A percentile compares a stretch with the other conserved stretches of the same genome.
Evolutionary conservation across 1,140 invertebrate species (phyloP).

Genomic region (Drosophila nigromelanica): DNA sequence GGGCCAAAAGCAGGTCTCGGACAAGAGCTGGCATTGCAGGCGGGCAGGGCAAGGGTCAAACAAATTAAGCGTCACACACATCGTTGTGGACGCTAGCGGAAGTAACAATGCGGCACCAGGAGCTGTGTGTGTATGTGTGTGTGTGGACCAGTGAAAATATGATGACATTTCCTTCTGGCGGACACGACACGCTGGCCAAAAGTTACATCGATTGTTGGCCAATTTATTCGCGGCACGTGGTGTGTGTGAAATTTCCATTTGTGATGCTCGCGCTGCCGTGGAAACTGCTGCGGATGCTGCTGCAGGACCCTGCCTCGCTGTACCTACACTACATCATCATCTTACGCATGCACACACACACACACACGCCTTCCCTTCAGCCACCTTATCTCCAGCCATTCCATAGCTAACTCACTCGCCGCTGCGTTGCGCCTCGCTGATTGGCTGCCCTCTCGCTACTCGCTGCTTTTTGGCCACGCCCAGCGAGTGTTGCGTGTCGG

Average conservation of each 20-base stretch:
- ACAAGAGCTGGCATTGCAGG: neutral
- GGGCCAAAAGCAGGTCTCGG: slow-evolving; percentile 6
- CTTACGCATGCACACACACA: slow-evolving; percentile 23
- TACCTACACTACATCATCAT: slow-evolving; percentile 42
- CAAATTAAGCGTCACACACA: slow-evolving; percentile 73
- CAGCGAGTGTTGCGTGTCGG: slow-evolving; percentile 15
- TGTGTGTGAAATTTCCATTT: slow-evolving; percentile 55
- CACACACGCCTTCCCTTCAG: slow-evolving; percentile 7
- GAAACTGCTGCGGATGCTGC: neutral
- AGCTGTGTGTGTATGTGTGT: slow-evolving; percentile 1
- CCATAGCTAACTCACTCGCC: slow-evolving; percentile 45
- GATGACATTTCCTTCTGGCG: slow-evolving; percentile 53
- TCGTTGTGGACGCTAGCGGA: slow-evolving; percentile 29
- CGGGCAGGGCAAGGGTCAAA: slow-evolving; percentile 38
- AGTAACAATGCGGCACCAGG: neutral
- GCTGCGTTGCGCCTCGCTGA: slow-evolving; percentile 27
- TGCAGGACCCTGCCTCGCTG: slow-evolving; percentile 26
- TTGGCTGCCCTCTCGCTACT: slow-evolving; percentile 56
- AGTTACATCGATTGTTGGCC: slow-evolving; percentile 78
- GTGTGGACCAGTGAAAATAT: slow-evolving; percentile 51
- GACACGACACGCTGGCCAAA: slow-evolving; percentile 53
- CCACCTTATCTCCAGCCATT: slow-evolving; percentile 74
- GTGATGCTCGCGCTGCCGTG: slow-evolving; percentile 32
- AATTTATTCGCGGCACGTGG: slow-evolving; percentile 79
- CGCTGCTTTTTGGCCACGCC: slow-evolving; percentile 59